phyloP scores from a whole-genome alignment of 2,113 vertebrate species.

The Corythoichthys intestinalis region DNA sequence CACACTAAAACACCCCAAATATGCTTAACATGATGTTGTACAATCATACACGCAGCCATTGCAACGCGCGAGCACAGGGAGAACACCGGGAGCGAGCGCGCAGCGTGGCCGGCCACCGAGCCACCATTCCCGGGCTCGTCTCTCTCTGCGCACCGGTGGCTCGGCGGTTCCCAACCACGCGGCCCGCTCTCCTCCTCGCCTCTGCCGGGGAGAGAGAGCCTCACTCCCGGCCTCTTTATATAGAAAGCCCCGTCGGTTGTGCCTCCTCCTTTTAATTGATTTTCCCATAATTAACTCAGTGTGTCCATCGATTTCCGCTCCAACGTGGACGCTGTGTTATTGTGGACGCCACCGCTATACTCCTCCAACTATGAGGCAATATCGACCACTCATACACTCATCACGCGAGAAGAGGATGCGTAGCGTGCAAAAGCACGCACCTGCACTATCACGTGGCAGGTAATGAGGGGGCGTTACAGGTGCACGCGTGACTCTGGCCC shows the following conservation, averaged over 20 bases:
- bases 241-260: constrained; percentile 57
- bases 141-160: background rate
- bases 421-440: background rate
- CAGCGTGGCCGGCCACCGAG: constrained; percentile 7
- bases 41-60: background rate
- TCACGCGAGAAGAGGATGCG: background rate
- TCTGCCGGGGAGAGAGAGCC: constrained; percentile 27
- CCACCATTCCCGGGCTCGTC: background rate
- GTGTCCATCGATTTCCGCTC: constrained; percentile 77
- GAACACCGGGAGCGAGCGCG: background rate
- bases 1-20: background rate
- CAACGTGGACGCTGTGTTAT: constrained; percentile 42
- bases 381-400: constrained; percentile 54
- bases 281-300: constrained; percentile 82
- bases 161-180: constrained; percentile 12
- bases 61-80: background rate
- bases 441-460: background rate
- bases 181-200: constrained; percentile 39
- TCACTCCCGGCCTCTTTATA: constrained; percentile 39
- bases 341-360: constrained; percentile 51
- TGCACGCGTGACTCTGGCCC: background rate
- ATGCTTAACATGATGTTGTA: background rate
- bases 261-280: constrained; percentile 80
- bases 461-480: background rate
- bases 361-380: constrained; percentile 34